phyloP scores from a whole-genome alignment of 1,140 invertebrate species.

The Saccostrea cuccullata region DNA sequence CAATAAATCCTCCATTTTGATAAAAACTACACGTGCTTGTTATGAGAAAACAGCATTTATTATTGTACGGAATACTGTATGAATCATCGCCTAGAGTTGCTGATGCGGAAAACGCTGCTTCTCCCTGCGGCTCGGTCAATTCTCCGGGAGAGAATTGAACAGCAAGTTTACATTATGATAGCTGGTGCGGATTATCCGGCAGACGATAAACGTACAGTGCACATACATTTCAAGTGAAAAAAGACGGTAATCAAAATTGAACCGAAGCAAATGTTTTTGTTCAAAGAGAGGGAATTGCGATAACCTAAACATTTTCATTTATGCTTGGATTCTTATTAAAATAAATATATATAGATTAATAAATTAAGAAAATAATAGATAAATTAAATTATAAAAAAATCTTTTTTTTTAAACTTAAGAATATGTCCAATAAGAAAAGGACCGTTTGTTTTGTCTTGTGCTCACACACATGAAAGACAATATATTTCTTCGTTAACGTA shows the following conservation, averaged over 20 bases:
- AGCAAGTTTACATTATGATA: background rate
- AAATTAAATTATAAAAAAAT: too few species aligned
- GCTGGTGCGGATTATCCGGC: background rate
- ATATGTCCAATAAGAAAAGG: too few species aligned
- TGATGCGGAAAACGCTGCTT: background rate
- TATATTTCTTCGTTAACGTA: too few species aligned
- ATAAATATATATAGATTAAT: too few species aligned
- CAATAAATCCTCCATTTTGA: constrained; percentile 27
- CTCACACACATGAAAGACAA: too few species aligned
- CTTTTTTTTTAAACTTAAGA: too few species aligned
- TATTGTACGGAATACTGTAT: constrained; percentile 1
- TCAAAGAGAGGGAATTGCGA: too few species aligned
- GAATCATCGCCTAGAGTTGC: background rate
- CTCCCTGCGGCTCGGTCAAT: background rate
- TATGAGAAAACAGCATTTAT: background rate
- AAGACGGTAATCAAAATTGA: background rate
- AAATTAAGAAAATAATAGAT: too few species aligned
- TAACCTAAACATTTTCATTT: too few species aligned
- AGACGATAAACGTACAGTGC: constrained; percentile 6
- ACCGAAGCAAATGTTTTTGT: too few species aligned
- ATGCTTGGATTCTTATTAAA: too few species aligned
- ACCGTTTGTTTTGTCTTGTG: too few species aligned
- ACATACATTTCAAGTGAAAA: background rate
- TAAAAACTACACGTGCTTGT: constrained; percentile 14
- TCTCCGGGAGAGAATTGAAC: constrained; percentile 9